Evolutionary conservation across 2,888 invertebrate genomes (phyloP).

Genomic region (Cephus sareptanus): DNA sequence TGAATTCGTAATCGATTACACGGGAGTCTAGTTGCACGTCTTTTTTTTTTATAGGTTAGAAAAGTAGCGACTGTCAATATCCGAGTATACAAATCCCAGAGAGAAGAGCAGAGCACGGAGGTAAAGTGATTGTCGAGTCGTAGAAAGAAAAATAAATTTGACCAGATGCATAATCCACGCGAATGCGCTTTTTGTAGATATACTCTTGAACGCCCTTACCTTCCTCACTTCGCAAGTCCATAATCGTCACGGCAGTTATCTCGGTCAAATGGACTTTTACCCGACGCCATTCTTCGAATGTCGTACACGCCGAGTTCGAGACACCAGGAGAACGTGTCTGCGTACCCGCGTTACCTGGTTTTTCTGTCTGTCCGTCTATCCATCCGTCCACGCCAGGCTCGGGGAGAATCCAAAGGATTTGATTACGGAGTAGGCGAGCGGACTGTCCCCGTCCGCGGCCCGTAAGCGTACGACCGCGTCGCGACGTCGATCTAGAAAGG

Average conservation of each 20-base stretch:
- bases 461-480: not conserved
- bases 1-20: not conserved
- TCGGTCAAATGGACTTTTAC: not conserved
- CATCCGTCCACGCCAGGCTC: not conserved
- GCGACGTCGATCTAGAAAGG: constrained; percentile 15
- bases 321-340: not conserved
- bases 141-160: not conserved
- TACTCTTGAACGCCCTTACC: not conserved
- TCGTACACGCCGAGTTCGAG: not conserved
- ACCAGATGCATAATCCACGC: not conserved
- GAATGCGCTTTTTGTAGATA: not conserved
- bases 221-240: not conserved
- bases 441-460: not conserved
- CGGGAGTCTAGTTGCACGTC: not conserved
- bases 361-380: not conserved
- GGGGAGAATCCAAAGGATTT: not conserved
- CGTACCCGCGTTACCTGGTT: not conserved
- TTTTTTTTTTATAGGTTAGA: not conserved
- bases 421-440: not conserved
- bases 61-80: not conserved
- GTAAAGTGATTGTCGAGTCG: not conserved
- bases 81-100: not conserved
- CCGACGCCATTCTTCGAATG: not conserved
- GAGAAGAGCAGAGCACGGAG: not conserved
- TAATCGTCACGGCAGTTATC: not conserved